Conservation (phyloP, 1,140 invertebrate species). For the Tenebrio molitor region DNA sequence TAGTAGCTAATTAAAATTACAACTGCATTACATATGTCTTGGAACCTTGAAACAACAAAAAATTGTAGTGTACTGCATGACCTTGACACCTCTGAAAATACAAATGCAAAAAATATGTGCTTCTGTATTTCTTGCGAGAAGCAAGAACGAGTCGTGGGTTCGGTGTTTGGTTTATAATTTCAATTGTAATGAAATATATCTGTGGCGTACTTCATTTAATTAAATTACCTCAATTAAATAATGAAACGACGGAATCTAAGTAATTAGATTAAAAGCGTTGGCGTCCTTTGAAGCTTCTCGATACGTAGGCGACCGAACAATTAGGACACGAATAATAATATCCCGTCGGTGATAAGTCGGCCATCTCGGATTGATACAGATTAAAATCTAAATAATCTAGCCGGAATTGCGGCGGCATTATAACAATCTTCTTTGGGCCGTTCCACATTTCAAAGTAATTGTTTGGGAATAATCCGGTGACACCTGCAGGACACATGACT, state of each 20-base stretch:
- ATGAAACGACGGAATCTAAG: constrained; percentile 25
- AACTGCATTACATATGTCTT: no score
- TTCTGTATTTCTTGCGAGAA: no score
- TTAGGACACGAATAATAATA: constrained; percentile 11
- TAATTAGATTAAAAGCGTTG: constrained; percentile 36
- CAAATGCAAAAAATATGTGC: no score
- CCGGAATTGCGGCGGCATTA: constrained; percentile 24
- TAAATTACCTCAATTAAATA: constrained; percentile 35
- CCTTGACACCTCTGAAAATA: no score
- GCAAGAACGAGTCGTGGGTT: background rate
- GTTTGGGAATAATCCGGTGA: constrained; percentile 41
- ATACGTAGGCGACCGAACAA: constrained; percentile 31
- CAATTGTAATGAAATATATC: constrained; percentile 29
- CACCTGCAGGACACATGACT: constrained; percentile 44
- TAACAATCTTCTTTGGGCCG: constrained; percentile 36
- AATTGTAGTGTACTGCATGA: no score
- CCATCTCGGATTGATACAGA: constrained; percentile 25
- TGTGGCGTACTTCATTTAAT: constrained; percentile 17
- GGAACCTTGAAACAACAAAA: no score
- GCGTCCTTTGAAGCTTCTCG: constrained; percentile 14
- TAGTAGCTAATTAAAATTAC: no score
- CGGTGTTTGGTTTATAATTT: background rate
- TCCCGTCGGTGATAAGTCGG: constrained; percentile 15
- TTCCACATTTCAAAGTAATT: constrained; percentile 29
- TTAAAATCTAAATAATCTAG: constrained; percentile 45